Base-by-base conservation (phyloP, 2,113 vertebrate genomes). In the Candoia aspera region DNA sequence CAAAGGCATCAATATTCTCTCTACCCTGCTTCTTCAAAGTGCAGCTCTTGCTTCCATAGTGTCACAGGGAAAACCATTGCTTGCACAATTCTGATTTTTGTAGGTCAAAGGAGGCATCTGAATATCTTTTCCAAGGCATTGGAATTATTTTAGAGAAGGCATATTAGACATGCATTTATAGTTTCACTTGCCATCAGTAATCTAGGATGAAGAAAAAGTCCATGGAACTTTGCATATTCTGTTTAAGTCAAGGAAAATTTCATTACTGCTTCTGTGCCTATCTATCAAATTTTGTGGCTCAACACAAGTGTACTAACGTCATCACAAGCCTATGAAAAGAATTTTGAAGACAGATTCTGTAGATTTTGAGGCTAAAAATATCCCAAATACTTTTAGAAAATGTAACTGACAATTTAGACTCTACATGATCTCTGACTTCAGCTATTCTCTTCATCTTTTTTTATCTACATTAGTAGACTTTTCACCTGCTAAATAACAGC, bases 101-200 rank as follows among this genome's bases (percentile, higher is more conserved):
- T 73, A 73, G 68, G n/a, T 37, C 68, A 73, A 68, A 73, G n/a
- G 68, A 37, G 33, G 68, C n/a, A 73, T 73, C 33, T 73, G 8
- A 73, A 37, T 73, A 37, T 37, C 15, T 37, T 73, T 73, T 73
- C 68, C 19, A 73, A 73, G 68, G 17, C 15, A 6, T 37, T 73
- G 68, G 68, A 59, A 91, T 96, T 96, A 87, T 95, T 95, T 91
- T 96, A 93, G 88, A 42, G 94, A 93, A 90, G 94, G 92, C 95
- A 2, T 92, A 91, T 92, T 94, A 97, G 92, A 95, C 95, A 96
- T 92, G 79, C n/a, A 91, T 95, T 59, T 93, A 90, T 84, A 95
- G 91, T 62, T 88, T 94, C 84, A 84, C 85, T 95, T 42, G 6
- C 86, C 90, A 95, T 68, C 91, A 21, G 92, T 88, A 92, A 89